Evolutionary conservation across 2,113 vertebrate genomes (phyloP).

Genomic region (Steatornis caripensis): DNA sequence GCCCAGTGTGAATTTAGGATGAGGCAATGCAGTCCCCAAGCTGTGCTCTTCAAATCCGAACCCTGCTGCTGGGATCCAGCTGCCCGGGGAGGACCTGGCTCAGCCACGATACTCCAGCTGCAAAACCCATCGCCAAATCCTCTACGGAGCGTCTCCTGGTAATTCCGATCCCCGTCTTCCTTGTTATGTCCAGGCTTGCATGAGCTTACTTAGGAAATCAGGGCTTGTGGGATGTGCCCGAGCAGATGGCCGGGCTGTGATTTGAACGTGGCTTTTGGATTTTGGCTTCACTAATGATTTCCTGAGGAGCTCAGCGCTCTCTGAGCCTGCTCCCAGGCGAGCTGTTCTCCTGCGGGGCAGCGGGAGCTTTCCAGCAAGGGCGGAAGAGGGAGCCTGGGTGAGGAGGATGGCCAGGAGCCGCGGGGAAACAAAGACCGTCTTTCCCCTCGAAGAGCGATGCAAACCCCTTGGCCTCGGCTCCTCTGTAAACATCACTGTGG

Average conservation of each 20-base stretch:
- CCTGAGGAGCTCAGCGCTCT: neutral
- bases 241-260: neutral
- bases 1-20: neutral
- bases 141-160: neutral
- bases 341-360: neutral
- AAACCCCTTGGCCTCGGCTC: neutral
- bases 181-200: neutral
- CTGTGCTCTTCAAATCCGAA: neutral
- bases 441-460: neutral
- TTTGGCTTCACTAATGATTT: neutral
- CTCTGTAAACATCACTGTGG: neutral
- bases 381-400: neutral
- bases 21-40: neutral
- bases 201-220: neutral
- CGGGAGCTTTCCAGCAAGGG: rapidly evolving
- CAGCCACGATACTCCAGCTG: neutral
- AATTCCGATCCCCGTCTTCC: neutral
- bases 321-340: rapidly evolving
- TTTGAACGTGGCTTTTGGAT: neutral
- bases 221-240: neutral
- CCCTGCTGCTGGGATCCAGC: neutral
- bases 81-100: neutral
- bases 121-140: neutral
- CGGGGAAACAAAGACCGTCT: neutral
- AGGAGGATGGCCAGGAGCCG: neutral